Percentiles rank a stretch among this genome's conserved stretches.
Conservation (phyloP, 64 coral and sea anemone species). For the Dendronephthya gigantea region DNA sequence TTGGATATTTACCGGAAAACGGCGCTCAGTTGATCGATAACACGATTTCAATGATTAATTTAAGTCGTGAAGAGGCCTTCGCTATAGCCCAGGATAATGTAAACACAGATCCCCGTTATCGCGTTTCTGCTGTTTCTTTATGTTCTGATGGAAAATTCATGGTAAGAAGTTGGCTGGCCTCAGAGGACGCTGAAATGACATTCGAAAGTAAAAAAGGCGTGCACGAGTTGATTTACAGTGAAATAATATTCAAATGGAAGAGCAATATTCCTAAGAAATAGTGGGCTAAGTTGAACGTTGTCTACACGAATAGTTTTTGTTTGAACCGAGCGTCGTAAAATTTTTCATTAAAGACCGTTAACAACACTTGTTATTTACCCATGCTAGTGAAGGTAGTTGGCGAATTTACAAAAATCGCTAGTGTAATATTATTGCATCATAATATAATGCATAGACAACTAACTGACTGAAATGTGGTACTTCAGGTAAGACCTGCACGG, state of each 20-base stretch:
- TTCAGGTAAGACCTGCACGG: no score
- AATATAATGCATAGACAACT: no score
- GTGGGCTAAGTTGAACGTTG: no score
- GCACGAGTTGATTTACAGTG: background rate
- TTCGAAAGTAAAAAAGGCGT: background rate
- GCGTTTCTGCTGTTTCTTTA: background rate
- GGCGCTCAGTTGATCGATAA: background rate
- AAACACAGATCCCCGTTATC: background rate
- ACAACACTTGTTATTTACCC: no score
- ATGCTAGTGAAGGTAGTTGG: no score
- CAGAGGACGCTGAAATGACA: background rate
- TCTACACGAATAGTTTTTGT: no score
- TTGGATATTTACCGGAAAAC: no score
- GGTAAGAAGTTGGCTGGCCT: background rate
- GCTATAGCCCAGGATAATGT: background rate
- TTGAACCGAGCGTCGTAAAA: no score
- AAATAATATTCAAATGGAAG: conserved; percentile 1
- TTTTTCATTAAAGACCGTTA: no score
- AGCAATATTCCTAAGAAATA: background rate
- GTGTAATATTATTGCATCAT: no score
- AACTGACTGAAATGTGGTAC: no score
- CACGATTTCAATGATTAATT: background rate
- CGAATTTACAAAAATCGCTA: no score
- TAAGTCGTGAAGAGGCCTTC: background rate
- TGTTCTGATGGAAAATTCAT: background rate